These are phyloP conservation scores for Rugalucina vietnamica DNA, from an alignment of 2,888 invertebrate species.

Conservation along the genomic window DNA sequence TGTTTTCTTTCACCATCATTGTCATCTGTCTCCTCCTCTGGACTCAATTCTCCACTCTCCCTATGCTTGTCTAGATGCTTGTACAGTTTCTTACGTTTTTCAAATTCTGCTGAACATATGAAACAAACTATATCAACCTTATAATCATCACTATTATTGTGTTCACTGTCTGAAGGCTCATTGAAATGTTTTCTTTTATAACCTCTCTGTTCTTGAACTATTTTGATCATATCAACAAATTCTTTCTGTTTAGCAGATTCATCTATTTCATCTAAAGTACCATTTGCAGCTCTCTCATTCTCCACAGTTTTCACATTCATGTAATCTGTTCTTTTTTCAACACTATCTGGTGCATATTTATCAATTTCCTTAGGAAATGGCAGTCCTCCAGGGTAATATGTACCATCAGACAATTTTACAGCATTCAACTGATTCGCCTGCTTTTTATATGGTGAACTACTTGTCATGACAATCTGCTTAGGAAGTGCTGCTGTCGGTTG, in stretches of 20 bases:
- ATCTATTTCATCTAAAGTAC: not conserved
- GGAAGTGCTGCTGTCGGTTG: not conserved
- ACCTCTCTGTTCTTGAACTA: not conserved
- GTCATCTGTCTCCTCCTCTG: conserved; percentile 28
- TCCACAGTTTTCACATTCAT: not conserved
- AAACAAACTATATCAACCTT: conserved; percentile 2
- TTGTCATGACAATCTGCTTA: not conserved
- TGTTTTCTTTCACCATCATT: conserved; percentile 23
- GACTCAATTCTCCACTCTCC: conserved; percentile 16
- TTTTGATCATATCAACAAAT: not conserved
- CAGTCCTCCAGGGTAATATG: not conserved
- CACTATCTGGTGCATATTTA: not conserved
- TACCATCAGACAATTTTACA: not conserved
- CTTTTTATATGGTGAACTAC: not conserved
- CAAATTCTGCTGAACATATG: conserved; percentile 1
- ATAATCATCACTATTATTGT: not conserved
- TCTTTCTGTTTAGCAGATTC: not conserved
- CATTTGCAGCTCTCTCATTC: not conserved
- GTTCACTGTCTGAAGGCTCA: not conserved
- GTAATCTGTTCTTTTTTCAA: not conserved
- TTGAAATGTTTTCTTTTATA: not conserved
- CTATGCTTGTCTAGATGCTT: not conserved
- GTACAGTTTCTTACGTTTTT: not conserved
- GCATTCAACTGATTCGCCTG: no score
- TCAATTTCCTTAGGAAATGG: not conserved